Evolutionary conservation across 2,113 vertebrate genomes (phyloP), one percentile per base, ranked within the genome.

Genomic region (Neolamprologus ventralis): DNA sequence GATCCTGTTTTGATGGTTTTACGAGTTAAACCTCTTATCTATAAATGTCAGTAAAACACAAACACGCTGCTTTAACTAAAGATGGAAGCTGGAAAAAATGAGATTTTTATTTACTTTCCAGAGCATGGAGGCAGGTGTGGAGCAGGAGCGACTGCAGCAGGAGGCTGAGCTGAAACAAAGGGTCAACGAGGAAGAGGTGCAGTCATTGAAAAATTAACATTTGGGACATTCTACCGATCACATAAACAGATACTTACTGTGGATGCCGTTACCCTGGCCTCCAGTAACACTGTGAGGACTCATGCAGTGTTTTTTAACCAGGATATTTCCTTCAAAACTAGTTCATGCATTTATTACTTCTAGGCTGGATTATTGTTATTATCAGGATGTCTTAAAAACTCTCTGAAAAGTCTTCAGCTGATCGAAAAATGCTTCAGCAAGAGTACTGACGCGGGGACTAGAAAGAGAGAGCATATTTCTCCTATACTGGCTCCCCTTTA

Each of bases 151-250:
- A 14, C 65, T 98, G 83, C 97, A 98, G 80, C 95, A 96, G 85
- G 98, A 98, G 89, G 96, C 97, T 3, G 96, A 97, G 45, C 96
- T 97, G 87, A 95, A 96, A 47, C 97, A 97, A 40, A 96, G 97
- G 88, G 97, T 97, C 1, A 97, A 98, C 37, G 98, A 99, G 82
- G 97, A 98, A 85, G 97, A 98, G 92, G 96, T 98, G 58, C 95
- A 96, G 63, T 19, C 31, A 51, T 0, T 78, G 45, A 51, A 13
- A 78, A 78, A 33, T 78, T 8, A n/a, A 51, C 73, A 78, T 78
- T 51, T 51, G 23, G 9, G 42, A 33, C 10, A n/a, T 51, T 13
- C 28, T 78, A n/a, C 3, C 17, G 0, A n/a, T 78, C 16, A 4
- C 45, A 31, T 65, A 68, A 68, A 68, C 19, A 21, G 11, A 37